Percentiles rank a stretch among this genome's conserved stretches.
These are phyloP conservation scores for Oreochromis niloticus DNA, from an alignment of 2,113 vertebrate genomes.

Conservation along the genomic window DNA sequence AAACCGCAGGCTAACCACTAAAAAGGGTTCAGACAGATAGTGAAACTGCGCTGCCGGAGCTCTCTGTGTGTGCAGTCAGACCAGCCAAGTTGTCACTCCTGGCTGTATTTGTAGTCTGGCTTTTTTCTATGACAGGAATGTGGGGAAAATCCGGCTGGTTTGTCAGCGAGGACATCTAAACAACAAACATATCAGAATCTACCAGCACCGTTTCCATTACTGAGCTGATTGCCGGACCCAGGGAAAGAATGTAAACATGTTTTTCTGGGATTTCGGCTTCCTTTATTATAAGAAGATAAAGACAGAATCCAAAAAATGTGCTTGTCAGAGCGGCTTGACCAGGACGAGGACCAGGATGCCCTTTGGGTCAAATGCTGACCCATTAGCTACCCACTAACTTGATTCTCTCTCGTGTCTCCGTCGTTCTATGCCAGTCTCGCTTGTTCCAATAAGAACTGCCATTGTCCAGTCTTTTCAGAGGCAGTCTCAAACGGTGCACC, in stretches of 20 bases:
- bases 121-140: constrained; percentile 34
- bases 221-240: neutral
- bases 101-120: neutral
- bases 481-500: neutral
- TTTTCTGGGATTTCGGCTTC: constrained; percentile 20
- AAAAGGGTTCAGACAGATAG: constrained; percentile 21
- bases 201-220: constrained; percentile 6
- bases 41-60: constrained; percentile 19
- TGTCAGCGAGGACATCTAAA: constrained; percentile 5
- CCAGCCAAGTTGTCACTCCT: constrained; percentile 40
- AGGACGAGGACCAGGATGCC: neutral
- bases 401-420: neutral
- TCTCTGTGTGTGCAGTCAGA: constrained; percentile 6
- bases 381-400: neutral
- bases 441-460: constrained; percentile 40
- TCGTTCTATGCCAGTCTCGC: neutral
- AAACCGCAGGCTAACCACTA: constrained; percentile 51
- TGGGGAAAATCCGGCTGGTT: neutral
- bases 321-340: constrained; percentile 4
- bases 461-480: constrained; percentile 39
- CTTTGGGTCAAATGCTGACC: constrained; percentile 7
- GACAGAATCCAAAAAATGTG: constrained; percentile 39
- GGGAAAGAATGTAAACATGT: constrained; percentile 27
- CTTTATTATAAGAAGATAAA: constrained; percentile 39
- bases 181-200: constrained; percentile 24